Base-by-base conservation (phyloP, 1,140 invertebrate species). In the Eupeodes corollae region DNA sequence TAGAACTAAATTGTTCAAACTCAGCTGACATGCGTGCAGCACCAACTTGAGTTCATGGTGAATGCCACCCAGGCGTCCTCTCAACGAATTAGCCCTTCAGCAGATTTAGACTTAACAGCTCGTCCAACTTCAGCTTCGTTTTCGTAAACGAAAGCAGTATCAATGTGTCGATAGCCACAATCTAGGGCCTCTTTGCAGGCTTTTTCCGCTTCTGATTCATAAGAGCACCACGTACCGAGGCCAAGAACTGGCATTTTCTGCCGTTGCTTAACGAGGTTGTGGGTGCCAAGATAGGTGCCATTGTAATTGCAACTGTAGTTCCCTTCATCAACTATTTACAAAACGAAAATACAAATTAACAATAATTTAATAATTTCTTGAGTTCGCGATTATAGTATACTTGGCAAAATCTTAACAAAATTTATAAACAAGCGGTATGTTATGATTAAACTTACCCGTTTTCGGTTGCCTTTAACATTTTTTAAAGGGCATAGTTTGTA, bases 91-190 rank as follows among this genome's bases (percentile, higher is more conserved):
- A 73, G 70, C n/a, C 81, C 82, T 52, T 83, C 76, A 0, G 63
- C 57, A 46, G 91, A 73, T 55, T 83, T 77, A n/a, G 77, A 71
- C 14, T 75, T 71, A 14, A 91, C 67, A 1, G 79, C 85, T 21
- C 63, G 64, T 5, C 86, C 88, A 45, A 91, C 77, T 70, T 88
- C 85, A 42, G 74, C 69, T 58, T 91, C 86, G 66, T 71, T 68
- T 60, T 67, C 72, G 64, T 91, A 87, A 14, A 79, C 67, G 77
- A 75, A 76, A n/a, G 89, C 89, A 59, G 84, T 86, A 62, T 88
- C 85, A 33, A 88, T 75, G 55, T 81, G 80, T 5, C 83, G 73
- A 53, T 87, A 88, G 19, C 85, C 85, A 15, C 75, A 57, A 47
- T 85, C 79, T 37, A 88, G 77, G 0, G 84, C 83, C 40, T 73